Base-by-base conservation (phyloP, 1,140 invertebrate genomes). In the Neotoxoptera formosana region DNA sequence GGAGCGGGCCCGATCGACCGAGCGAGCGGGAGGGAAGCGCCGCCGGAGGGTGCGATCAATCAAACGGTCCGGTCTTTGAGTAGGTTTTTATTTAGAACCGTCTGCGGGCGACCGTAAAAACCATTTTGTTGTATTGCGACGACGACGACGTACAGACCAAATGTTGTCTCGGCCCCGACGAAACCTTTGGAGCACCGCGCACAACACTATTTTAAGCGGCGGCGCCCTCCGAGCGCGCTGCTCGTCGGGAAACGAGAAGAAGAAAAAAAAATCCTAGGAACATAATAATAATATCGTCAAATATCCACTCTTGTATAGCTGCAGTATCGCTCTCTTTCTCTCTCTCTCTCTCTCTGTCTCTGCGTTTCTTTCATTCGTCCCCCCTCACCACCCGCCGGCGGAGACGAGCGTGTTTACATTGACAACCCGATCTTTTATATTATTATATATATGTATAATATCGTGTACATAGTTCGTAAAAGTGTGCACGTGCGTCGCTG, bases 41-140 rank as follows among this genome's bases (percentile, higher is more conserved):
- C 56, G 60, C 23, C 53, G 56, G 47, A 41, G 53, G 23, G 53
- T 41, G 90, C 90, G 41, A 67, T 91, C 90, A 91, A 91, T 91
- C 90, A 67, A 67, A 91, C 90, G 90, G 53, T 60, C 89, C 87
- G 36, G 56, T 91, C 56, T 45, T 91, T 67, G 53, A 67, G 60
- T 47, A 67, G 90, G 90, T 91, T 91, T 91, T 91, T 91, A 91
- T 91, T 91, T 91, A 91, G 90, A 91, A 91, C 53, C 53, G 53
- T 67, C 90, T 47, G 90, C 53, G 53, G 36, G 36, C 36, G 90
- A 45, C 60, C 60, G 56, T 60, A 91, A 60, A 91, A 60, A 91
- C 47, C 48, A 17, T 17, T 83, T 23, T 21, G 36, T 41, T 2
- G 41, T 41, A 23, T 20, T 20, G 21, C 21, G 20, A 41, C 60